Conservation (phyloP, 1,140 invertebrate genomes). For the Apis dorsata region DNA sequence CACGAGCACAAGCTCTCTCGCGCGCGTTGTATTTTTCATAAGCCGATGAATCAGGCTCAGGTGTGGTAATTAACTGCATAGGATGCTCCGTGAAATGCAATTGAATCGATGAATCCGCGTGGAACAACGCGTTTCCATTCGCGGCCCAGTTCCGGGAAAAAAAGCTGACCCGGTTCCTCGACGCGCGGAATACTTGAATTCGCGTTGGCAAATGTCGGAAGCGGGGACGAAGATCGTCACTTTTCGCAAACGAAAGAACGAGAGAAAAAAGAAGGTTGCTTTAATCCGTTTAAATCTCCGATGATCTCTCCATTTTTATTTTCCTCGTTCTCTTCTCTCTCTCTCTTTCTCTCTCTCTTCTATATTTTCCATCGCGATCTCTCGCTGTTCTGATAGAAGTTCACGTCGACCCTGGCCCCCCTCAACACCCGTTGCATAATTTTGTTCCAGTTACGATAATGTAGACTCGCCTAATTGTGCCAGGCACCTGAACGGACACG, state of each 20-base stretch:
- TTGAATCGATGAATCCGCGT: not conserved
- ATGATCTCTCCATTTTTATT: no score
- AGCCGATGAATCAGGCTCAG: constrained; percentile 19
- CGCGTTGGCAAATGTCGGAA: constrained; percentile 23
- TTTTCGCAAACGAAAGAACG: not conserved
- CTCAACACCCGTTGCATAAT: constrained; percentile 61
- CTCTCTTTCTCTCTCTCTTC: no score
- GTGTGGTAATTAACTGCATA: constrained; percentile 7
- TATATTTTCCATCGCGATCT: no score
- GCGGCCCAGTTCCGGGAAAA: not conserved
- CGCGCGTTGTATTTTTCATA: constrained; percentile 38
- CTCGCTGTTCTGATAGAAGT: no score
- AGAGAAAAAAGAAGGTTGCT: no score
- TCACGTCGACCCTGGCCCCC: constrained; percentile 40
- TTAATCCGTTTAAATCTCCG: no score
- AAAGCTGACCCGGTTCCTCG: constrained; percentile 17
- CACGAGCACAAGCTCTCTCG: not conserved
- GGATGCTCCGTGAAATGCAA: constrained; percentile 13
- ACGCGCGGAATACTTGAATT: not conserved
- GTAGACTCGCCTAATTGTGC: constrained; percentile 71
- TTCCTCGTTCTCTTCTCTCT: no score
- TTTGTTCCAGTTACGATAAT: constrained; percentile 73
- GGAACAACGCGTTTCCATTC: not conserved
- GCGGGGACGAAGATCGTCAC: not conserved
- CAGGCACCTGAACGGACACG: constrained; percentile 74